phyloP scores from a whole-genome alignment of 2,888 invertebrate species.

The Eristalinus sepulchralis region DNA sequence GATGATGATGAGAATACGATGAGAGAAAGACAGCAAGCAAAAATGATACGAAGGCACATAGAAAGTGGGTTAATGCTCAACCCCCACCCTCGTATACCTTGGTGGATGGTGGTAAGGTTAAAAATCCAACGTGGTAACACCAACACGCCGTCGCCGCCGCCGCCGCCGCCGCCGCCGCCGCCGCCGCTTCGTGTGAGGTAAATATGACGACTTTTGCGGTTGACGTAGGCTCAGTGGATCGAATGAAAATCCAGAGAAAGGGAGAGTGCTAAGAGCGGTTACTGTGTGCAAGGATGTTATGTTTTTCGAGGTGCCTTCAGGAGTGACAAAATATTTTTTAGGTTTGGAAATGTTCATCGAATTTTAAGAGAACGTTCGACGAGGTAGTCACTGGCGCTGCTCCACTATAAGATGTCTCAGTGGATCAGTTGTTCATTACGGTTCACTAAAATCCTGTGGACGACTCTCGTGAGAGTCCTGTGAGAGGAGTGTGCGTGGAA shows the following conservation, averaged over 20 bases:
- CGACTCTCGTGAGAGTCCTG: background rate
- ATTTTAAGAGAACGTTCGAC: background rate
- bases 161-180: background rate
- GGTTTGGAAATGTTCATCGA: constrained; percentile 19
- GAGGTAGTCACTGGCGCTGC: background rate
- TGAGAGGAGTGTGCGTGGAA: background rate
- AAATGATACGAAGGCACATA: constrained; percentile 63
- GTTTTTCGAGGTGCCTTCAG: constrained; percentile 1
- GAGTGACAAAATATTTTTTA: constrained; percentile 55
- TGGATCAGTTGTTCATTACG: constrained; percentile 32
- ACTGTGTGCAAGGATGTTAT: constrained; percentile 19
- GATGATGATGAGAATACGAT: constrained; percentile 61
- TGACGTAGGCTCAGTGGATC: constrained; percentile 35
- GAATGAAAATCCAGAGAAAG: background rate
- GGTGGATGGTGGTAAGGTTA: constrained; percentile 34
- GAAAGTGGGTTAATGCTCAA: constrained; percentile 68
- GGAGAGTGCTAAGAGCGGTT: constrained; percentile 1
- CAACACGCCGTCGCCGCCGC: background rate
- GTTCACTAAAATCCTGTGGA: constrained; percentile 23
- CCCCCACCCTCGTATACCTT: constrained; percentile 15
- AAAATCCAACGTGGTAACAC: constrained; percentile 20
- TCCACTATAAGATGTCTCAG: constrained; percentile 3
- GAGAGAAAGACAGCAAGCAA: constrained; percentile 33
- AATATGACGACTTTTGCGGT: constrained; percentile 28
- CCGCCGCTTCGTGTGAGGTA: constrained; percentile 21